phyloP scores from a whole-genome alignment of 2,888 invertebrate genomes.

The Fragum fragum region DNA sequence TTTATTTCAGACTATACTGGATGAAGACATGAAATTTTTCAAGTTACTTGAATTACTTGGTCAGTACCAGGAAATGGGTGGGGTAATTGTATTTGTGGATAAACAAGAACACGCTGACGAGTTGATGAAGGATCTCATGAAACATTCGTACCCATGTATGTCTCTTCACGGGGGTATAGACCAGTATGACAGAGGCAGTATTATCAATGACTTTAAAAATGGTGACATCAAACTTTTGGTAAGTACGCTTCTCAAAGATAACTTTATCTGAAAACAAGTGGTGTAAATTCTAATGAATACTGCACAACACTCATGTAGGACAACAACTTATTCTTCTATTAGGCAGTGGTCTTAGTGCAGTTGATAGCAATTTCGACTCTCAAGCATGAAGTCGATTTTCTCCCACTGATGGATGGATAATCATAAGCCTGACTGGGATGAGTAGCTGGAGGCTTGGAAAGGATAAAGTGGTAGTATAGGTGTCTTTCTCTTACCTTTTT shows the following conservation, averaged over 20 bases:
- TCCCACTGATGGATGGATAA: too few relatives aligned
- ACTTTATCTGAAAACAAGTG: too few relatives aligned
- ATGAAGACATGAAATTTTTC: conserved; percentile 98
- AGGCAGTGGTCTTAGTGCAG: too few relatives aligned
- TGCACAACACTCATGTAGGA: too few relatives aligned
- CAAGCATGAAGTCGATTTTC: too few relatives aligned
- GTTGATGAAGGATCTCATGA: conserved; percentile 95
- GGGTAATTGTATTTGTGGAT: conserved; percentile 98
- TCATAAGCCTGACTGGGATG: too few relatives aligned
- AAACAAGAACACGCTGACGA: conserved; percentile 99
- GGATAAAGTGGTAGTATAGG: too few relatives aligned
- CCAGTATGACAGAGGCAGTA: conserved; percentile 99
- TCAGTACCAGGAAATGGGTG: conserved; percentile 96
- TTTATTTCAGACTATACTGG: conserved; percentile 90
- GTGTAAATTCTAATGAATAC: too few relatives aligned
- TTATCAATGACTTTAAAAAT: conserved; percentile 98
- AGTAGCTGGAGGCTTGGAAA: too few relatives aligned
- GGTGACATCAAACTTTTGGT: conserved; percentile 95
- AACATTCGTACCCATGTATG: conserved; percentile 98
- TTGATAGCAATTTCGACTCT: too few relatives aligned
- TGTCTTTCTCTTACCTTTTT: too few relatives aligned
- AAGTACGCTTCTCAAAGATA: conserved; percentile 72
- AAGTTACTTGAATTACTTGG: conserved; percentile 99
- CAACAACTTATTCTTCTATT: too few relatives aligned
- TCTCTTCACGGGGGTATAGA: conserved; percentile 99